Percentiles rank a stretch among this genome's conserved stretches.
phyloP scores from a whole-genome alignment of 2,797 vertebrate genomes.

The Squalus acanthias region DNA sequence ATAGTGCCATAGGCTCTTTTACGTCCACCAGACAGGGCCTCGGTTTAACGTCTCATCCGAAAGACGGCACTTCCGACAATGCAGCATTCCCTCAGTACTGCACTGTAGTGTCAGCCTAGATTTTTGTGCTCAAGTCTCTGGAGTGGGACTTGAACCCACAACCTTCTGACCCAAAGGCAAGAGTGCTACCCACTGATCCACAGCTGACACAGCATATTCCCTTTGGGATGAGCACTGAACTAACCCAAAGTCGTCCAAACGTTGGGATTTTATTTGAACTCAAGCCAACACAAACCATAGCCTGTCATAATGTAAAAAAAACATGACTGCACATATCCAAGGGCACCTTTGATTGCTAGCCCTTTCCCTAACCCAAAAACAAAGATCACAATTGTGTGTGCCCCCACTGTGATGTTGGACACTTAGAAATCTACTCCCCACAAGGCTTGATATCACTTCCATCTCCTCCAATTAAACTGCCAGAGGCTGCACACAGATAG shows the following conservation, averaged over 20 bases:
- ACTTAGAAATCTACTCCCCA: neutral
- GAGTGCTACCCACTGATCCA: no score
- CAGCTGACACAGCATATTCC: neutral
- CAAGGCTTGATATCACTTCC: neutral
- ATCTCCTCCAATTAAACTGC: neutral
- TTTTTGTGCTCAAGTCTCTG: no score
- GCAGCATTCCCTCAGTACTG: no score
- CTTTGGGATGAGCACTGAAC: neutral
- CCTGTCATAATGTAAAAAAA: neutral
- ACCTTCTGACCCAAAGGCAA: no score
- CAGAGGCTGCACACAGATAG: neutral
- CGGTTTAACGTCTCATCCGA: no score
- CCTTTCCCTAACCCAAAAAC: neutral
- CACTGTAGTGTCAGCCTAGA: no score
- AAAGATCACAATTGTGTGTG: neutral
- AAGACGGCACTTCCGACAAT: no score
- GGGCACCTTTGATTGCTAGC: neutral
- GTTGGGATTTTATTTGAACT: neutral
- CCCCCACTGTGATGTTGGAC: neutral
- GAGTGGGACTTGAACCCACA: no score
- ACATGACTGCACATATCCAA: neutral
- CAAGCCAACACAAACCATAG: neutral
- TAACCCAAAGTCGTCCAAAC: neutral
- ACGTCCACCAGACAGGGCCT: no score
- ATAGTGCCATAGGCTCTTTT: no score